Evolutionary conservation across 92 coral and sea anemone species (phyloP).

Genomic region (Umimayanthus kanabou): DNA sequence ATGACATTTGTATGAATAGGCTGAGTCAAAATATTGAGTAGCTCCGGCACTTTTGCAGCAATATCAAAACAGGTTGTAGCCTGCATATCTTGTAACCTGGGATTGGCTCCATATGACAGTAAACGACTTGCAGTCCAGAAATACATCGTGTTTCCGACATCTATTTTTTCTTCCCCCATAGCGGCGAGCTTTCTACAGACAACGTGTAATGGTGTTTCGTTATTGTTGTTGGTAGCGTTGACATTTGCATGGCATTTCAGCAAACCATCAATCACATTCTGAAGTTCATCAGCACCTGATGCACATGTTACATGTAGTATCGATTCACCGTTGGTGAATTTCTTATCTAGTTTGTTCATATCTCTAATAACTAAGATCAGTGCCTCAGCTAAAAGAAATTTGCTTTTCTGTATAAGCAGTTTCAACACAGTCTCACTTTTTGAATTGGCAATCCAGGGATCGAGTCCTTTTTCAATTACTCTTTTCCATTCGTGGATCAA

Average conservation of each 20-base stretch:
- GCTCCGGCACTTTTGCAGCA: not conserved
- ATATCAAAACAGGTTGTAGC: not conserved
- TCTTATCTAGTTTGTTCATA: not conserved
- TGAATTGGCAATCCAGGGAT: conserved; percentile 24
- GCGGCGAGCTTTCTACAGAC: not conserved
- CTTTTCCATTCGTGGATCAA: conserved; percentile 3
- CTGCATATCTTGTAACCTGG: not conserved
- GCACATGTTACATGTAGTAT: not conserved
- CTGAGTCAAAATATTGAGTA: not conserved
- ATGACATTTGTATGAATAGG: not conserved
- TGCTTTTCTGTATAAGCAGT: conserved; percentile 13
- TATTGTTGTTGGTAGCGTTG: not conserved
- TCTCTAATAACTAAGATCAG: not conserved
- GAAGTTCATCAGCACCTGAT: conserved; percentile 6
- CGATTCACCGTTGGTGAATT: conserved; percentile 2
- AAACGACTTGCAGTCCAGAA: not conserved
- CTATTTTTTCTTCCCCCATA: not conserved
- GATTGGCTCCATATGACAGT: not conserved
- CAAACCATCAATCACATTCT: not conserved
- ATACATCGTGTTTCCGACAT: not conserved
- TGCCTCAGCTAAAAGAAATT: not conserved
- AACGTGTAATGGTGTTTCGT: not conserved
- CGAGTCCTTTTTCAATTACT: not conserved
- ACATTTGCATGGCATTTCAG: not conserved
- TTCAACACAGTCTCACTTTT: conserved; percentile 6